Evolutionary conservation across 2,888 invertebrate genomes (phyloP).

Genomic region (Drosophila ezoana): DNA sequence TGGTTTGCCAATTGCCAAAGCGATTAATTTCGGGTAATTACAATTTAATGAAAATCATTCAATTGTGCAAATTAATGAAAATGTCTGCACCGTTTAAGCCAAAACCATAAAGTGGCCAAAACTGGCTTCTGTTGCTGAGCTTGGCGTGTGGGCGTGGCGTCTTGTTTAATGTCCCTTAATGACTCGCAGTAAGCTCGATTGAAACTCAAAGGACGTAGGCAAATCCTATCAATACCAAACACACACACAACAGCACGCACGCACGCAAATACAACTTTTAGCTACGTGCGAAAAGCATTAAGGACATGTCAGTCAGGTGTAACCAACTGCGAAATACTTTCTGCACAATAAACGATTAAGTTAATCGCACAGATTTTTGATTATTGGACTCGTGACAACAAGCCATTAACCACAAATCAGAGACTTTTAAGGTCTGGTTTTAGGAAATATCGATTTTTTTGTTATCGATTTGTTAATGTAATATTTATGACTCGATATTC

Average conservation of each 20-base stretch:
- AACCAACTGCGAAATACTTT: too few species aligned
- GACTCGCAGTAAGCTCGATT: slow-evolving; percentile 42
- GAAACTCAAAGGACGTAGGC: slow-evolving; percentile 34
- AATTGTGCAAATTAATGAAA: slow-evolving; percentile 75
- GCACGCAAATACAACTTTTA: background rate
- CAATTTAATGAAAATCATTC: slow-evolving; percentile 75
- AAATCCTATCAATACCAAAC: slow-evolving; percentile 13
- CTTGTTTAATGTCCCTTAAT: slow-evolving; percentile 38
- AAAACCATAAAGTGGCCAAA: slow-evolving; percentile 50
- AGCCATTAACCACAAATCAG: too few species aligned
- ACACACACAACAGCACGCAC: background rate
- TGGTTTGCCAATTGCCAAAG: slow-evolving; percentile 54
- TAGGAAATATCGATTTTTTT: too few species aligned
- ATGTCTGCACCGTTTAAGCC: slow-evolving; percentile 52
- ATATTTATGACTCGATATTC: too few species aligned
- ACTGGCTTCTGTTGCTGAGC: background rate
- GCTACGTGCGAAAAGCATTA: too few species aligned
- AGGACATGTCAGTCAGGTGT: too few species aligned
- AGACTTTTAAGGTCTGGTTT: too few species aligned
- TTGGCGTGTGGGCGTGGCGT: slow-evolving; percentile 15
- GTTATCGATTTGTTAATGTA: too few species aligned
- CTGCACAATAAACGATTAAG: too few species aligned
- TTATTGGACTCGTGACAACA: too few species aligned
- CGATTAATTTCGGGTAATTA: slow-evolving; percentile 73
- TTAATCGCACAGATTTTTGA: too few species aligned